A percentile compares a stretch with the other conserved stretches of the same genome.
Evolutionary conservation across 2,888 invertebrate species (phyloP).

Genomic region (Chalcosyrphus nemorum): DNA sequence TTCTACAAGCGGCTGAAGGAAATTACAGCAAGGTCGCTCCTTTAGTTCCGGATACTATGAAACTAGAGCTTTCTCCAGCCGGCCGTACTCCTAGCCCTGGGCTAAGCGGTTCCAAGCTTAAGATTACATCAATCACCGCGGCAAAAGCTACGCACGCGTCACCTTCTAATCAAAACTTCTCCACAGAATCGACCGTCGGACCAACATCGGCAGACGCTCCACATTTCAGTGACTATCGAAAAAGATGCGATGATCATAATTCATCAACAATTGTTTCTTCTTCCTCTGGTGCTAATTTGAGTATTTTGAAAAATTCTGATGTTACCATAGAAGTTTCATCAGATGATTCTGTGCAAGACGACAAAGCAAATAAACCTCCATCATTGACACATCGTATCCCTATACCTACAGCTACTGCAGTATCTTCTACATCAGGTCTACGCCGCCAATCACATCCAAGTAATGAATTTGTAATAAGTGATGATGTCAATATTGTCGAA

Average conservation of each 20-base stretch:
- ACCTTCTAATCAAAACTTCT: neutral
- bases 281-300: slow-evolving; percentile 1
- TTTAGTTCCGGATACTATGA: slow-evolving; percentile 79
- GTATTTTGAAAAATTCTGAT: slow-evolving; percentile 21
- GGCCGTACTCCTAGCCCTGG: neutral
- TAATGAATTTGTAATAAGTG: neutral
- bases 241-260: slow-evolving; percentile 32
- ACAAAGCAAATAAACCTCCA: neutral
- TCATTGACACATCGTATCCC: neutral
- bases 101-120: neutral
- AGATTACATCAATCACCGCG: slow-evolving; percentile 21
- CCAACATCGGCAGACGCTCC: slow-evolving; percentile 63
- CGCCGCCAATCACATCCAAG: slow-evolving; percentile 6
- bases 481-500: slow-evolving; percentile 1
- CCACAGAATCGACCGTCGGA: slow-evolving; percentile 11
- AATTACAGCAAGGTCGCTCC: slow-evolving; percentile 81
- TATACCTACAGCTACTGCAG: neutral
- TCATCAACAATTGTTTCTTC: neutral
- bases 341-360: slow-evolving; percentile 47
- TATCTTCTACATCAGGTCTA: slow-evolving; percentile 7
- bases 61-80: slow-evolving; percentile 73
- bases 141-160: neutral
- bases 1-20: slow-evolving; percentile 74
- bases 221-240: slow-evolving; percentile 34
- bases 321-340: slow-evolving; percentile 63